A percentile compares a stretch with the other conserved stretches of the same genome.
phyloP scores from a whole-genome alignment of 1,140 invertebrate genomes.

The Streblospio benedicti region DNA sequence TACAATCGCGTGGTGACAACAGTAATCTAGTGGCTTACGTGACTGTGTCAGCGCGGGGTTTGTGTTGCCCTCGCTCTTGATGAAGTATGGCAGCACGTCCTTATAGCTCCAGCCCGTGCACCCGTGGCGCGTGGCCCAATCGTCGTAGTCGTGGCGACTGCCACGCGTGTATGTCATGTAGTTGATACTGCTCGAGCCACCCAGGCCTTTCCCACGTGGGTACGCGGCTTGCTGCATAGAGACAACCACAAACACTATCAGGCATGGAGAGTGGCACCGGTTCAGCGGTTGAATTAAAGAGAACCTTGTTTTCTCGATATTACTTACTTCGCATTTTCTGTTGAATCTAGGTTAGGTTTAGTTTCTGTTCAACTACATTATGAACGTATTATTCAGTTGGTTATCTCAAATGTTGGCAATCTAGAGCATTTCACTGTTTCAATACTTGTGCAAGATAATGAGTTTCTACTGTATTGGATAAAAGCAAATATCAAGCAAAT shows the following conservation, averaged over 20 bases:
- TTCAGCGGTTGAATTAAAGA: background rate
- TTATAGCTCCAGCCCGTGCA: conserved; percentile 84
- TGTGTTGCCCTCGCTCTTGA: conserved; percentile 57
- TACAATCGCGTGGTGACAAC: too few species aligned
- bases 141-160: conserved; percentile 82
- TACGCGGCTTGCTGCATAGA: conserved; percentile 29
- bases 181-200: conserved; percentile 83
- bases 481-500: too few species aligned
- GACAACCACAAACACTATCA: background rate
- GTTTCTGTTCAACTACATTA: too few species aligned
- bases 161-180: conserved; percentile 92
- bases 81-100: conserved; percentile 79
- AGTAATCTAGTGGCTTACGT: too few species aligned
- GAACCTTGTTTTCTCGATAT: background rate
- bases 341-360: too few species aligned
- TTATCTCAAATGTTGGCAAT: too few species aligned
- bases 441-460: too few species aligned
- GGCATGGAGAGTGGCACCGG: background rate
- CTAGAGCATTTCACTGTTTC: too few species aligned
- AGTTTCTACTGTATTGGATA: too few species aligned
- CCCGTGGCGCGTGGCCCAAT: conserved; percentile 76
- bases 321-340: too few species aligned
- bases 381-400: too few species aligned
- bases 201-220: conserved; percentile 46
- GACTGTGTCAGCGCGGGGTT: too few species aligned